Percentiles rank a stretch among this genome's conserved stretches.
phyloP scores from a whole-genome alignment of 2,113 vertebrate species.

The Oncorhynchus gorbuscha region DNA sequence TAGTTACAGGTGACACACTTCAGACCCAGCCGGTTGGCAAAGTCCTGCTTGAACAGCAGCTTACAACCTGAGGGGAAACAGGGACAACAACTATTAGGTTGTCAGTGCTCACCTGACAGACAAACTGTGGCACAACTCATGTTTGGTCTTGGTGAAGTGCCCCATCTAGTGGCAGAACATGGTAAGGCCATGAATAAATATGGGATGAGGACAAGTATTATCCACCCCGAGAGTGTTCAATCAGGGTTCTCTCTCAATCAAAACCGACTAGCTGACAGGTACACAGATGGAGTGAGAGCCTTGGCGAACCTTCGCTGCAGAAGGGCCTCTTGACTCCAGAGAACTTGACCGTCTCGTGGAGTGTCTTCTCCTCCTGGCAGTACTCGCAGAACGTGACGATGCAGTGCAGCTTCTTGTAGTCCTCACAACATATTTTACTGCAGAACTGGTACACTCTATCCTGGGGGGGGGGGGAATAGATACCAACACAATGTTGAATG shows the following conservation, averaged over 20 bases:
- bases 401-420: constrained; percentile 98
- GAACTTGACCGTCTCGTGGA: constrained; percentile 94
- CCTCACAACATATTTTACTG: constrained; percentile 92
- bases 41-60: constrained; percentile 96
- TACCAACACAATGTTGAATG: background rate
- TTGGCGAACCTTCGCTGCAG: constrained; percentile 90
- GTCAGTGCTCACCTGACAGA: background rate
- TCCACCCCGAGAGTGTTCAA: no score
- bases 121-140: background rate
- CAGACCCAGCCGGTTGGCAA: constrained; percentile 90
- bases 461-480: constrained; percentile 71
- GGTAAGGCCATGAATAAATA: background rate
- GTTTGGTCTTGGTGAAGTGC: background rate
- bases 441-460: constrained; percentile 98
- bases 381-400: constrained; percentile 97
- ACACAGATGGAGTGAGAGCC: background rate
- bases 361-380: constrained; percentile 97
- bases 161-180: background rate
- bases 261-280: no score
- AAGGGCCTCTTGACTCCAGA: constrained; percentile 96
- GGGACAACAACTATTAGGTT: constrained; percentile 17
- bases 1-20: constrained; percentile 98
- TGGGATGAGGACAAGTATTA: background rate
- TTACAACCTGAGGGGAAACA: constrained; percentile 84
- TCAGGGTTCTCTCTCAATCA: no score